Evolutionary conservation across 1,140 invertebrate genomes (phyloP).

Genomic region (Ooceraea biroi): DNA sequence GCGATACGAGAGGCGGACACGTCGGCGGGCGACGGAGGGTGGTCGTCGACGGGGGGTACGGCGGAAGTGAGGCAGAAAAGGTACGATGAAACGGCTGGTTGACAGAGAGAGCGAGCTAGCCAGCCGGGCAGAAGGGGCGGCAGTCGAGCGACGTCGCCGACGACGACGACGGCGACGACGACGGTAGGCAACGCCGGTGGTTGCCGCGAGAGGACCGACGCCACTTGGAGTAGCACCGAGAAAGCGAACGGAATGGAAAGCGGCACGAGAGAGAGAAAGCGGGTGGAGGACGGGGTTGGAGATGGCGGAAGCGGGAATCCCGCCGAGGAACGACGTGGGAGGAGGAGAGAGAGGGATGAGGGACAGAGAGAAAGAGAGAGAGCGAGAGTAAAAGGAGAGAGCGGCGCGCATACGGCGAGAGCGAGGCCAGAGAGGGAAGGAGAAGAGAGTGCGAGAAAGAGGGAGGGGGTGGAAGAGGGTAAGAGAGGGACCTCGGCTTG

Average conservation of each 20-base stretch:
- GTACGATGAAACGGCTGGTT: conserved; percentile 56
- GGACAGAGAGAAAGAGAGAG: conserved; percentile 55
- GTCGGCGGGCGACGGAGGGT: neutral
- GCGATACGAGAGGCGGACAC: conserved; percentile 62
- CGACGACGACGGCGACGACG: conserved; percentile 4
- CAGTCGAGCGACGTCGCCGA: conserved; percentile 37
- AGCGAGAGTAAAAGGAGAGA: conserved; percentile 76
- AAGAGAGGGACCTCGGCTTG: conserved; percentile 81
- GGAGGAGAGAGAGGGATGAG: conserved; percentile 33
- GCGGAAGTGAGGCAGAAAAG: conserved; percentile 16
- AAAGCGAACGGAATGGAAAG: conserved; percentile 59
- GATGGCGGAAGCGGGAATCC: conserved; percentile 23
- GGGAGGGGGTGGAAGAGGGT: conserved; percentile 68
- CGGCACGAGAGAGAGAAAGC: conserved; percentile 54
- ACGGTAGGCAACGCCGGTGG: conserved; percentile 60
- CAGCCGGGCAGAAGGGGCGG: conserved; percentile 22
- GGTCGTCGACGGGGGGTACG: conserved; percentile 36
- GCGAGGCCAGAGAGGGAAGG: conserved; percentile 70
- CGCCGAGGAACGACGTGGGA: conserved; percentile 40
- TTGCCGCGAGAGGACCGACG: conserved; percentile 59
- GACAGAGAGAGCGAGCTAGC: conserved; percentile 47
- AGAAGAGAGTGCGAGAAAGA: conserved; percentile 64
- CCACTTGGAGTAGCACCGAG: conserved; percentile 55
- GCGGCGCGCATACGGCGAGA: conserved; percentile 70
- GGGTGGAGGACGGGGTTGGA: neutral